phyloP scores from a whole-genome alignment of 2,113 vertebrate genomes.

The Ameiurus melas region DNA sequence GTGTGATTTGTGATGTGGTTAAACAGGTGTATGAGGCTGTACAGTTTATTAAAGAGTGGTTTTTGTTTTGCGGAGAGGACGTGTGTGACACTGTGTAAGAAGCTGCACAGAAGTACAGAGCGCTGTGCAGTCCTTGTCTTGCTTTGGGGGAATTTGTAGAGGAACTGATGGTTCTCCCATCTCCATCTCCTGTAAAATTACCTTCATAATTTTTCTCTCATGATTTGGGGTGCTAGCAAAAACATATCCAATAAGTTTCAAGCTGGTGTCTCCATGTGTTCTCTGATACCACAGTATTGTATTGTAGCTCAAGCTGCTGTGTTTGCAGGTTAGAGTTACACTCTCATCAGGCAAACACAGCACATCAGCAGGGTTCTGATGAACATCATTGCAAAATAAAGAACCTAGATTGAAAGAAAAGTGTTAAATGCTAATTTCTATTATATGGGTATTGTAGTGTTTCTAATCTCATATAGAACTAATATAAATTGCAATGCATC shows the following conservation, averaged over 20 bases:
- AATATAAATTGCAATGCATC: background rate
- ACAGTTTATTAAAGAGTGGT: too few species aligned
- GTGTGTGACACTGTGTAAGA: too few species aligned
- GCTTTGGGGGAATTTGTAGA: constrained; percentile 52
- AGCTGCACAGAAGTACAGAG: too few species aligned
- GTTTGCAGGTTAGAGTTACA: constrained; percentile 40
- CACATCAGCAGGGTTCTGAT: constrained; percentile 43
- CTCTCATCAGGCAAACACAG: background rate
- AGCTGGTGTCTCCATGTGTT: background rate
- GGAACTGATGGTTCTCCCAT: constrained; percentile 45
- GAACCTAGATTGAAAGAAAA: background rate
- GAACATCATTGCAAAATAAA: constrained; percentile 17
- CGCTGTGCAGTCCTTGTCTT: too few species aligned
- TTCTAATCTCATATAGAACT: background rate
- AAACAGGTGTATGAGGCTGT: too few species aligned
- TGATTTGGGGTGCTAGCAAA: background rate
- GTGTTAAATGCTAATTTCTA: background rate
- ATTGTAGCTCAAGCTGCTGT: constrained; percentile 17
- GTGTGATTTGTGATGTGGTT: background rate
- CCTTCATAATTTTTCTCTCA: constrained; percentile 18
- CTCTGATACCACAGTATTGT: constrained; percentile 49
- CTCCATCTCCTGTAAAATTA: constrained; percentile 56
- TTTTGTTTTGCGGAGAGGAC: too few species aligned
- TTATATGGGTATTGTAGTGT: background rate
- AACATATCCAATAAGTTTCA: constrained; percentile 50